Conservation (phyloP, 2,888 invertebrate genomes). For the Polydrusus cervinus region DNA sequence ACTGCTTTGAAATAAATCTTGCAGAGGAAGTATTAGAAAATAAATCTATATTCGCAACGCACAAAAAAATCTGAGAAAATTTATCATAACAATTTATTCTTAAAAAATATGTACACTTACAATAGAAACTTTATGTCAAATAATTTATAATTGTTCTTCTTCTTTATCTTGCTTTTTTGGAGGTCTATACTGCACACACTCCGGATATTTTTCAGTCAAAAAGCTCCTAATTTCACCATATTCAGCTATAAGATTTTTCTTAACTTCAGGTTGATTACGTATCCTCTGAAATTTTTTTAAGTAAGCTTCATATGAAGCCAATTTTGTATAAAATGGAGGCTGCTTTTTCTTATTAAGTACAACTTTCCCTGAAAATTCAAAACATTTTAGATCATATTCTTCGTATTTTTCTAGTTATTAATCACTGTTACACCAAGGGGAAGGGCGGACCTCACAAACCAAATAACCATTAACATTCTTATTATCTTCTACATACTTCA, state of each 20-base stretch:
- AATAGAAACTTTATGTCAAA: background rate
- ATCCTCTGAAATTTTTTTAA: slow-evolving; percentile 80
- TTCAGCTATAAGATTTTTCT: slow-evolving; percentile 77
- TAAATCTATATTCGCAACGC: too few relatives aligned
- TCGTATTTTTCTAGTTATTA: too few relatives aligned
- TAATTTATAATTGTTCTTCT: slow-evolving; percentile 48
- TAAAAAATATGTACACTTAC: slow-evolving; percentile 14
- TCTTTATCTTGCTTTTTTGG: slow-evolving; percentile 59
- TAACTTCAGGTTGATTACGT: slow-evolving; percentile 82
- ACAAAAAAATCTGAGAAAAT: too few relatives aligned
- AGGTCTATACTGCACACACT: slow-evolving; percentile 70
- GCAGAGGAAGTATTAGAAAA: too few relatives aligned
- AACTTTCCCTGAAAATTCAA: slow-evolving; percentile 73
- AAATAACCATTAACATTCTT: too few relatives aligned
- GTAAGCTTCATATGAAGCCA: slow-evolving; percentile 78
- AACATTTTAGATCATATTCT: too few relatives aligned
- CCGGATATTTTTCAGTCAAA: slow-evolving; percentile 82
- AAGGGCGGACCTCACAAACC: too few relatives aligned
- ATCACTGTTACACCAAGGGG: too few relatives aligned
- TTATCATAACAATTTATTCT: background rate
- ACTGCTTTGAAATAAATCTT: too few relatives aligned
- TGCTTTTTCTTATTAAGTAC: slow-evolving; percentile 78
- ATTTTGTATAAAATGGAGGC: slow-evolving; percentile 80
- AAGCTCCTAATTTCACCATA: slow-evolving; percentile 85
- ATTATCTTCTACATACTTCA: too few relatives aligned